Conservation (phyloP, 2,888 invertebrate genomes). For the Ormyrus pomaceus region DNA sequence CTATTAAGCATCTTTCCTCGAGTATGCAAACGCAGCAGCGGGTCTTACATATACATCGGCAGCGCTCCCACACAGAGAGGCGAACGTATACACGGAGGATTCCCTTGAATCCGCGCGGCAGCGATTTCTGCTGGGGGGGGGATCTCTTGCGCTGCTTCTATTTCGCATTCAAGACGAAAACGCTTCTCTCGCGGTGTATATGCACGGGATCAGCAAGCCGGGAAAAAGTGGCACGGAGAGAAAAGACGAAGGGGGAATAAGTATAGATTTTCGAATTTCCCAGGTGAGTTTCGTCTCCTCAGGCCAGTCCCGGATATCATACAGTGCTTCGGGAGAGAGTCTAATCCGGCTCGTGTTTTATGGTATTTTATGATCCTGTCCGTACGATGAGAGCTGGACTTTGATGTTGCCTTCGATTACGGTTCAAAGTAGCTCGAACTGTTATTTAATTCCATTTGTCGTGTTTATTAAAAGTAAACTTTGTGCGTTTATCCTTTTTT, state of each 20-base stretch:
- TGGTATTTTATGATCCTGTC: slow-evolving; percentile 4
- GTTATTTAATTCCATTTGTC: too few relatives aligned
- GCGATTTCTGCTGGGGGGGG: slow-evolving; percentile 14
- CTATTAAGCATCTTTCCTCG: not conserved
- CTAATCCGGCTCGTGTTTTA: slow-evolving; percentile 21
- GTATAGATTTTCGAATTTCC: slow-evolving; percentile 27
- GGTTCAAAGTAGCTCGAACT: too few relatives aligned
- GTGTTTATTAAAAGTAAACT: too few relatives aligned
- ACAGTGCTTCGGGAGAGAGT: not conserved
- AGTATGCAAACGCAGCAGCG: not conserved
- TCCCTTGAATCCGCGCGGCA: not conserved
- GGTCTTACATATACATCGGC: not conserved
- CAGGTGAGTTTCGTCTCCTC: slow-evolving; percentile 14
- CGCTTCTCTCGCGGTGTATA: not conserved
- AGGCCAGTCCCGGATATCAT: not conserved
- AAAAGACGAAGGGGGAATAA: not conserved
- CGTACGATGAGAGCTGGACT: not conserved
- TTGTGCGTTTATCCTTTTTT: too few relatives aligned
- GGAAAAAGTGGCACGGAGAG: not conserved
- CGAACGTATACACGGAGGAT: not conserved
- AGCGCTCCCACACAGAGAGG: not conserved
- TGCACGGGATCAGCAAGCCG: not conserved
- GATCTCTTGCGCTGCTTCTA: slow-evolving; percentile 7
- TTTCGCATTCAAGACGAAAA: not conserved
- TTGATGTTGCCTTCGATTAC: not conserved